Evolutionary conservation across 2,888 invertebrate species (phyloP).

Genomic region (Stomorhina lunata): DNA sequence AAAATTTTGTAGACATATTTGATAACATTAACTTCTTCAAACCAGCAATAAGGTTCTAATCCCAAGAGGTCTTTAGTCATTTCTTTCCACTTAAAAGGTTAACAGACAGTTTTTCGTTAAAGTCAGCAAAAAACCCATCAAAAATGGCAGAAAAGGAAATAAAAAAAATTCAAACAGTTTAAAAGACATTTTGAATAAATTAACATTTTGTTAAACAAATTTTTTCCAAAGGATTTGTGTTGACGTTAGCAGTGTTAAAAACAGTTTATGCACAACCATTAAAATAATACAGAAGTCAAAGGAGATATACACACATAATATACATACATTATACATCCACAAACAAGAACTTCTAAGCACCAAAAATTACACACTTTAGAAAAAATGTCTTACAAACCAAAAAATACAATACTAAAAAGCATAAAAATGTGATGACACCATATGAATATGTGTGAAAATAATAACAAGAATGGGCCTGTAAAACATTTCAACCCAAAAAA

Average conservation of each 20-base stretch:
- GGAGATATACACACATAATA: neutral
- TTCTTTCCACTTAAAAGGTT: neutral
- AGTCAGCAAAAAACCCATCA: neutral
- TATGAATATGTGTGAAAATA: conserved; percentile 57
- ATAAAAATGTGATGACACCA: conserved; percentile 56
- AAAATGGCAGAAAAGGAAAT: no score
- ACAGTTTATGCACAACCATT: conserved; percentile 19
- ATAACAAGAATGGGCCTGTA: conserved; percentile 43
- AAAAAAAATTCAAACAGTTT: neutral
- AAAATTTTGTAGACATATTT: no score
- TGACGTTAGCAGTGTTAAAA: conserved; percentile 4
- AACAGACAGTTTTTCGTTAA: neutral
- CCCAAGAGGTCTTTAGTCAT: no score
- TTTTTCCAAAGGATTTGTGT: neutral
- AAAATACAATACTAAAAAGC: neutral
- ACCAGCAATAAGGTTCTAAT: no score
- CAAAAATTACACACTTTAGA: no score
- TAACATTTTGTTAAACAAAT: conserved; percentile 24
- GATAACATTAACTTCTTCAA: no score
- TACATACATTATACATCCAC: neutral
- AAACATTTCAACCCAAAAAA: neutral
- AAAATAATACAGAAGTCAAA: conserved; percentile 11
- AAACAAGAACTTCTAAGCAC: neutral
- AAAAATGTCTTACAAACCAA: no score
- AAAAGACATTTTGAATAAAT: conserved; percentile 55